Evolutionary conservation across 2,113 vertebrate species (phyloP).

Genomic region (Ancistrus triradiatus): DNA sequence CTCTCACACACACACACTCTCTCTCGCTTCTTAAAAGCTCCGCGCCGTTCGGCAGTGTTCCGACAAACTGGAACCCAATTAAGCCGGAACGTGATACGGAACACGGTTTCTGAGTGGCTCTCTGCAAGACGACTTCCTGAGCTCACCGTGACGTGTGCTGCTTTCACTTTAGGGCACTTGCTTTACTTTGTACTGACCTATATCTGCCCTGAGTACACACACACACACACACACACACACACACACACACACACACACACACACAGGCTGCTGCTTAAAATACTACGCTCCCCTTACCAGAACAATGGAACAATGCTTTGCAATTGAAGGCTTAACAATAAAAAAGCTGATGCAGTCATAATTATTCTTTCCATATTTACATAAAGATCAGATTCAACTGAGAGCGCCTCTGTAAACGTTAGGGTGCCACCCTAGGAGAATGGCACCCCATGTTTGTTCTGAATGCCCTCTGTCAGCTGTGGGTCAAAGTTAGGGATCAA

Average conservation of each 20-base stretch:
- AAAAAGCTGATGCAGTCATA: no score
- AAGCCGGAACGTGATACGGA: conserved; percentile 26
- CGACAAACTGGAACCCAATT: conserved; percentile 37
- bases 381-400: no score
- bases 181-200: conserved; percentile 30
- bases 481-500: no score
- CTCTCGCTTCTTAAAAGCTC: background rate
- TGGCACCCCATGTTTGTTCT: no score
- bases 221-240: conserved; percentile 4
- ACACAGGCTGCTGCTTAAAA: background rate
- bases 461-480: no score
- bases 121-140: conserved; percentile 53
- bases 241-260: conserved; percentile 8
- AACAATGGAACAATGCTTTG: background rate
- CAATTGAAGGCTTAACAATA: background rate
- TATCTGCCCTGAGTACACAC: conserved; percentile 8
- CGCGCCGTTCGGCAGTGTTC: no score
- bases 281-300: background rate
- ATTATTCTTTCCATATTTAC: no score
- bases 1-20: background rate
- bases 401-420: no score
- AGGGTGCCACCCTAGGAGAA: no score
- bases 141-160: conserved; percentile 33
- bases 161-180: conserved; percentile 54
- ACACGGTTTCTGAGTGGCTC: conserved; percentile 21